Evolutionary conservation across 1,140 invertebrate species (phyloP).

Genomic region (Galendromus occidentalis): DNA sequence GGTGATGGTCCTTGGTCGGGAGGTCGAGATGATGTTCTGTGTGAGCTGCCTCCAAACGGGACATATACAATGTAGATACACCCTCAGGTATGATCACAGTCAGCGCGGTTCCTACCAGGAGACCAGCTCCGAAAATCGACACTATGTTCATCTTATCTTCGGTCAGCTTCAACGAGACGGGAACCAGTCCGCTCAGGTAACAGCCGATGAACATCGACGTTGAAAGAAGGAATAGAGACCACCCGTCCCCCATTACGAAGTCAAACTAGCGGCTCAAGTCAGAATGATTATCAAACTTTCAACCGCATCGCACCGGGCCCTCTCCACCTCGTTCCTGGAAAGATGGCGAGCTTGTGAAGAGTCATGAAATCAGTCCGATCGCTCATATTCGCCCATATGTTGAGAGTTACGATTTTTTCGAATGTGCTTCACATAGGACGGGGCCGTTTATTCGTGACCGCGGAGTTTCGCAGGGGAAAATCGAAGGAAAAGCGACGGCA

Average conservation of each 20-base stretch:
- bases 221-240: constrained; percentile 27
- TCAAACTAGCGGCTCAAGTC: too few relatives aligned
- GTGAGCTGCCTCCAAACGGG: constrained; percentile 13
- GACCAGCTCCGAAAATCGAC: constrained; percentile 81
- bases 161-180: constrained; percentile 71
- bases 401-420: too few relatives aligned
- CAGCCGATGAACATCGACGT: constrained; percentile 85
- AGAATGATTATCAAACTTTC: too few relatives aligned
- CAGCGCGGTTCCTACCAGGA: constrained; percentile 90
- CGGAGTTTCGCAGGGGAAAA: too few relatives aligned
- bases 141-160: constrained; percentile 59
- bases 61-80: constrained; percentile 12
- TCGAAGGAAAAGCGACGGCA: too few relatives aligned
- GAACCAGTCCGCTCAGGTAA: constrained; percentile 77
- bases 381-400: too few relatives aligned
- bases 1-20: background rate
- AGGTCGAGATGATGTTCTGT: background rate
- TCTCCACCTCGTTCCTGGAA: too few relatives aligned
- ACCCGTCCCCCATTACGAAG: background rate
- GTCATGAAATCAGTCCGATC: too few relatives aligned
- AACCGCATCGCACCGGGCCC: too few relatives aligned
- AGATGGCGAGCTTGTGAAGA: too few relatives aligned
- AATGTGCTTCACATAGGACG: too few relatives aligned
- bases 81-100: constrained; percentile 98
- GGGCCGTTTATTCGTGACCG: too few relatives aligned